Conservation (phyloP, 2,888 invertebrate genomes). For the Coronaproctus castanopsis region DNA sequence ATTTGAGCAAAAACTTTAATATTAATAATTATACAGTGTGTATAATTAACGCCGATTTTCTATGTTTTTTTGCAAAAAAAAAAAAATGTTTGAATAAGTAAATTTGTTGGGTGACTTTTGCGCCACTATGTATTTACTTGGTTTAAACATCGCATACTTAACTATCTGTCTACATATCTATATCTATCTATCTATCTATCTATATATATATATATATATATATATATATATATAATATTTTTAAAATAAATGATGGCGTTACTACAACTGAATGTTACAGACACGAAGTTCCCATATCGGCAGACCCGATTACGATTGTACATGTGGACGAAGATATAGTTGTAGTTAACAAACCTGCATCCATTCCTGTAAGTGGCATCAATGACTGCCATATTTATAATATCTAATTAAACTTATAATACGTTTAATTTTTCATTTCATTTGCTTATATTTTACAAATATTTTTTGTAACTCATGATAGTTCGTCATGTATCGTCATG, state of each 20-base stretch:
- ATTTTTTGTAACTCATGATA: neutral
- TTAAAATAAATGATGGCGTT: too few species aligned
- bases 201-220: neutral
- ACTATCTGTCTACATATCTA: neutral
- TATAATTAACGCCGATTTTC: too few species aligned
- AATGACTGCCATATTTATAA: constrained; percentile 13
- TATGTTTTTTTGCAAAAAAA: too few species aligned
- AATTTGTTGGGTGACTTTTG: too few species aligned
- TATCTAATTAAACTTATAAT: too few species aligned
- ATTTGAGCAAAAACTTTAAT: too few species aligned
- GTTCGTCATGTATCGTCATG: neutral
- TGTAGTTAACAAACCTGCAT: constrained; percentile 99
- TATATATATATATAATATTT: neutral
- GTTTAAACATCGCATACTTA: too few species aligned
- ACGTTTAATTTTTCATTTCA: neutral
- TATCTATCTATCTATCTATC: neutral
- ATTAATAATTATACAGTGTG: too few species aligned
- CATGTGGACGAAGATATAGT: constrained; percentile 96
- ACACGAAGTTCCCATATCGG: constrained; percentile 98
- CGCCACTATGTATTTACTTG: too few species aligned
- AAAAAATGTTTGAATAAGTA: too few species aligned
- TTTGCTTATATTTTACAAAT: neutral
- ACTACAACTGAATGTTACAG: constrained; percentile 30
- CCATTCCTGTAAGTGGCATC: constrained; percentile 80
- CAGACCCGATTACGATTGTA: constrained; percentile 89